These are phyloP conservation scores for Acanthisitta chloris DNA, from an alignment of 2,113 vertebrate species.

Conservation along the genomic window DNA sequence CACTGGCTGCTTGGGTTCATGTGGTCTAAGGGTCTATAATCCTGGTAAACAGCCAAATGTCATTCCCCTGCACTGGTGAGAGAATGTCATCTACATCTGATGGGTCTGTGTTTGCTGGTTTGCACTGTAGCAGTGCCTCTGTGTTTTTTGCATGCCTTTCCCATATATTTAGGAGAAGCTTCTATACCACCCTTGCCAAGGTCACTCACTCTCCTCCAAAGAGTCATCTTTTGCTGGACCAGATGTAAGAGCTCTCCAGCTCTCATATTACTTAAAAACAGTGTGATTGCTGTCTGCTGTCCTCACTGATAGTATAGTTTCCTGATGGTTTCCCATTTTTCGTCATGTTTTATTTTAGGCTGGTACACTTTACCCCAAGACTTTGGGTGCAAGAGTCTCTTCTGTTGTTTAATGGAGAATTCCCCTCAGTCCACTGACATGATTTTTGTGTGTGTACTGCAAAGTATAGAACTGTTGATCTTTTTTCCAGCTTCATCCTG, in stretches of 20 bases:
- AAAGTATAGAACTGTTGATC: background rate
- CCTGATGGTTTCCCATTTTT: background rate
- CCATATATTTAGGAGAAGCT: background rate
- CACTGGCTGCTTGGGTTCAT: background rate
- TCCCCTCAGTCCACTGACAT: background rate
- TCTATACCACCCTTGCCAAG: background rate
- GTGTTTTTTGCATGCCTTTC: background rate
- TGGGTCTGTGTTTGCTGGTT: background rate
- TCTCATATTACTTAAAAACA: background rate
- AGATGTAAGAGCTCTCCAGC: background rate
- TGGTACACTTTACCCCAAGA: background rate
- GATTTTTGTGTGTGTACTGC: background rate
- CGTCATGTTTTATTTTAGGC: background rate
- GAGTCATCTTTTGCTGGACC: background rate
- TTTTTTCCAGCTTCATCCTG: background rate
- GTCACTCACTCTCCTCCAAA: background rate
- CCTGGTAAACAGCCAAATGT: background rate
- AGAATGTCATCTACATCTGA: background rate
- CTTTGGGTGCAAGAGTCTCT: background rate
- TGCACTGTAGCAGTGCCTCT: background rate
- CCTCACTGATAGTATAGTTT: background rate
- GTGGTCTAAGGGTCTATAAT: background rate
- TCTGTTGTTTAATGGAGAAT: background rate
- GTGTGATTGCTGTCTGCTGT: background rate
- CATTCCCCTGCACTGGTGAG: background rate